Percentiles rank a stretch among this genome's conserved stretches.
phyloP scores from a whole-genome alignment of 1,140 invertebrate genomes.

The Bombus turneri region DNA sequence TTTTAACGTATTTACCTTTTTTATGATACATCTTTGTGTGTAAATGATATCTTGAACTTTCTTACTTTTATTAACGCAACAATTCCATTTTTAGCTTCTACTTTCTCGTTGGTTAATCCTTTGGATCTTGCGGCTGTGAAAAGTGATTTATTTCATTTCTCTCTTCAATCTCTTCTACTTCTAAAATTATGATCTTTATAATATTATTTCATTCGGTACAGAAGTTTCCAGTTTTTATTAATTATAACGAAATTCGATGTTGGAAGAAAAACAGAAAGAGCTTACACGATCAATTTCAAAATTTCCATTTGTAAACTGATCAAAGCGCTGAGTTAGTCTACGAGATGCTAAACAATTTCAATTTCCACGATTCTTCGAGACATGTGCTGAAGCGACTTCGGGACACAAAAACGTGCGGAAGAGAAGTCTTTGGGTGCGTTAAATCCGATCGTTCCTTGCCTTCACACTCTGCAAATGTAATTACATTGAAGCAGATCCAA shows the following conservation, averaged over 20 bases:
- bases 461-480: slow-evolving; percentile 13
- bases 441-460: neutral
- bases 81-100: neutral
- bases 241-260: neutral
- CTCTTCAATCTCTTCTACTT: too few species aligned
- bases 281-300: neutral
- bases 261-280: neutral
- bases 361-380: neutral
- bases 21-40: too few species aligned
- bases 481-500: slow-evolving; percentile 36
- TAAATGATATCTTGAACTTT: neutral
- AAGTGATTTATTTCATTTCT: neutral
- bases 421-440: neutral
- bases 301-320: too few species aligned
- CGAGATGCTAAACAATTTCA: neutral
- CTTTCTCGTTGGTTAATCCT: neutral
- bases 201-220: too few species aligned
- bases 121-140: neutral
- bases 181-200: too few species aligned
- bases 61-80: neutral
- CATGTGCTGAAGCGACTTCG: neutral
- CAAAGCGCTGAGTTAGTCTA: neutral
- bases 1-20: too few species aligned
- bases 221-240: too few species aligned
- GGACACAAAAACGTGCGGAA: too few species aligned